Percentiles rank a stretch among this genome's conserved stretches.
These are phyloP conservation scores for Datnioides undecimradiatus DNA, from an alignment of 2,113 vertebrate species.

Conservation along the genomic window DNA sequence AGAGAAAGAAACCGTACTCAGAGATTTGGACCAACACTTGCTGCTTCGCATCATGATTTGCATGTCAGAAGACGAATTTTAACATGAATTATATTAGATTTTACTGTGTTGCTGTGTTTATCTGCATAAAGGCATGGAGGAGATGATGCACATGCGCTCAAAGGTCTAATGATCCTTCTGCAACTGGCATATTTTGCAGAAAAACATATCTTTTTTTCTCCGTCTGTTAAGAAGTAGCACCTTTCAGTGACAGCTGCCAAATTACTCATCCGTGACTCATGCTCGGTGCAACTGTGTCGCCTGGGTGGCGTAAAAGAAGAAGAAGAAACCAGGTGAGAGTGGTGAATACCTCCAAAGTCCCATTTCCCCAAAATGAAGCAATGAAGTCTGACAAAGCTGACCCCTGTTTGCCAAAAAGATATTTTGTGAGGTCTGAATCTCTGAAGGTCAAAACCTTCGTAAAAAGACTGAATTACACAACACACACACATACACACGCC, in stretches of 20 bases:
- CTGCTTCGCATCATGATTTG: not conserved
- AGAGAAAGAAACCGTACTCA: not conserved
- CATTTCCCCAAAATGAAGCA: not conserved
- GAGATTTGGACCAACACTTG: not conserved
- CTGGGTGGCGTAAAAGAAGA: not conserved
- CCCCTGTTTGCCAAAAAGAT: not conserved
- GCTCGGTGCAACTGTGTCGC: not conserved
- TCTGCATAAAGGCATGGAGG: not conserved
- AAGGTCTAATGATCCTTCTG: not conserved
- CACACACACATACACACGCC: slow-evolving; percentile 8
- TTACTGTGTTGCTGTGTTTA: not conserved
- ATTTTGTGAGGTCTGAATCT: not conserved
- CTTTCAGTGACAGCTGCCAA: slow-evolving; percentile 1
- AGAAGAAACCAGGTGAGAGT: not conserved
- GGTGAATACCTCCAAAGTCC: not conserved
- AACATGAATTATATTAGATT: not conserved
- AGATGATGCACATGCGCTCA: not conserved
- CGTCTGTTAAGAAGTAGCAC: not conserved
- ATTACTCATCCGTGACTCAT: slow-evolving; percentile 10
- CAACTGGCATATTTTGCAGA: not conserved
- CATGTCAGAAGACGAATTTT: not conserved
- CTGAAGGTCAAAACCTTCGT: slow-evolving; percentile 17
- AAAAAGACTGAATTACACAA: not conserved
- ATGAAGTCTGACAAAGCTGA: slow-evolving; percentile 12
- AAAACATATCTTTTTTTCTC: not conserved